Evolutionary conservation across 2,113 vertebrate genomes (phyloP).

Genomic region (Pycnonotus jocosus): DNA sequence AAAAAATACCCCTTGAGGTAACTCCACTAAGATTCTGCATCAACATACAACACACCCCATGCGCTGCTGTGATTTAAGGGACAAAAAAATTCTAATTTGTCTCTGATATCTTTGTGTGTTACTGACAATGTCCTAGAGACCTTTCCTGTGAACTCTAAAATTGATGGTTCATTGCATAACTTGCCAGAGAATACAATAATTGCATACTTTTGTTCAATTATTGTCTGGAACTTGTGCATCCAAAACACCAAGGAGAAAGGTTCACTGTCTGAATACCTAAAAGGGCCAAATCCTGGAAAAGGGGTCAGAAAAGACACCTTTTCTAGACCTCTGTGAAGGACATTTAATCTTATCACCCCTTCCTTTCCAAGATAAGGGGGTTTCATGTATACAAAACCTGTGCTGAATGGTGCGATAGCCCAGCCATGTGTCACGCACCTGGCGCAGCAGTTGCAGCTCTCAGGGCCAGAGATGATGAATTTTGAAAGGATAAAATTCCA

Average conservation of each 20-base stretch:
- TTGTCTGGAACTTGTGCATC: background rate
- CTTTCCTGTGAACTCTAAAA: background rate
- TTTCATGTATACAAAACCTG: background rate
- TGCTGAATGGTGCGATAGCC: background rate
- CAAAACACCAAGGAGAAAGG: background rate
- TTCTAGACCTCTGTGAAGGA: background rate
- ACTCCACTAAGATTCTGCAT: background rate
- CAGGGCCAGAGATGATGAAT: background rate
- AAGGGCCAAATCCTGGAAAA: background rate
- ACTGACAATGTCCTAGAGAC: background rate
- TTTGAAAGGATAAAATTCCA: background rate
- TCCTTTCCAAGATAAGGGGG: background rate
- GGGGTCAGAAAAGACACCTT: background rate
- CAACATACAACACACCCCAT: background rate
- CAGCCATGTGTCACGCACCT: background rate
- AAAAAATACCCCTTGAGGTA: background rate
- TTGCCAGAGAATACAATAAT: background rate
- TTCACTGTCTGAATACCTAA: background rate
- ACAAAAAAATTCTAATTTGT: background rate
- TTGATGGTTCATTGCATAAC: background rate
- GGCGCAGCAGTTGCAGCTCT: background rate
- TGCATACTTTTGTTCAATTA: background rate
- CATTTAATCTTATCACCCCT: conserved; percentile 10
- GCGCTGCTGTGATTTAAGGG: background rate
- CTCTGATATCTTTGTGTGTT: background rate